Percentiles rank a stretch among this genome's conserved stretches.
These are phyloP conservation scores for Hormiphora californensis DNA, from an alignment of 37 sponge, comb jelly and placozoan genomes.

Conservation along the genomic window DNA sequence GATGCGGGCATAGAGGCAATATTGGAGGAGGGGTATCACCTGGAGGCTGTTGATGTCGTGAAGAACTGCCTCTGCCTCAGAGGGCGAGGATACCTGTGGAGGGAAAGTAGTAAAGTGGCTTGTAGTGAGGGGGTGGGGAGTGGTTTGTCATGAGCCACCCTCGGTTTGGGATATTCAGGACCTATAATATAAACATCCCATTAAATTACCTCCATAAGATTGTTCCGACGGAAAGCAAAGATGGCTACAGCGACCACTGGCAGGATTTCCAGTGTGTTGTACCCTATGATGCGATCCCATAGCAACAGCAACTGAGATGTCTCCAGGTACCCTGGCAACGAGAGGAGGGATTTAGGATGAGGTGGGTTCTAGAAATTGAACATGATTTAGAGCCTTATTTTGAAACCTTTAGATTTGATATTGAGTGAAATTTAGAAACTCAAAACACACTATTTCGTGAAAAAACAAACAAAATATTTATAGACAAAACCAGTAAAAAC, in stretches of 20 bases:
- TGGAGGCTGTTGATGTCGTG: conserved; percentile 61
- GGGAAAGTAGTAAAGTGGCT: not conserved
- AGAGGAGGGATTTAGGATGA: too few species aligned
- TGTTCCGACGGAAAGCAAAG: conserved; percentile 69
- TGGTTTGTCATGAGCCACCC: too few species aligned
- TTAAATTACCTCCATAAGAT: conserved; percentile 59
- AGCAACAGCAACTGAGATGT: conserved; percentile 68
- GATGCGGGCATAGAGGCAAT: conserved; percentile 58
- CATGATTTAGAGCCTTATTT: too few species aligned
- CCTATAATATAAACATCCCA: not conserved
- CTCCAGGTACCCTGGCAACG: conserved; percentile 60
- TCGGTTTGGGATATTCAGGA: not conserved
- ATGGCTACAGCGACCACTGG: conserved; percentile 70
- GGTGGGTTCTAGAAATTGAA: too few species aligned
- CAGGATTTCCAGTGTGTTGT: conserved; percentile 64
- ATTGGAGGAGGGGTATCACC: conserved; percentile 71
- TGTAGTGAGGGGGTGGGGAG: too few species aligned
- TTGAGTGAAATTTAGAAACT: too few species aligned
- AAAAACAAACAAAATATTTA: too few species aligned
- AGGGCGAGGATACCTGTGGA: conserved; percentile 56
- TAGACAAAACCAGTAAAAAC: too few species aligned
- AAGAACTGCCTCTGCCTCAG: conserved; percentile 73
- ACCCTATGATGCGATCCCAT: conserved; percentile 82
- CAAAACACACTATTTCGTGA: too few species aligned
- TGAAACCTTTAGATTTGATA: too few species aligned